A percentile compares a stretch with the other conserved stretches of the same genome.
These are phyloP conservation scores for Sceloporus undulatus DNA, from an alignment of 2,113 vertebrate genomes.

Conservation along the genomic window DNA sequence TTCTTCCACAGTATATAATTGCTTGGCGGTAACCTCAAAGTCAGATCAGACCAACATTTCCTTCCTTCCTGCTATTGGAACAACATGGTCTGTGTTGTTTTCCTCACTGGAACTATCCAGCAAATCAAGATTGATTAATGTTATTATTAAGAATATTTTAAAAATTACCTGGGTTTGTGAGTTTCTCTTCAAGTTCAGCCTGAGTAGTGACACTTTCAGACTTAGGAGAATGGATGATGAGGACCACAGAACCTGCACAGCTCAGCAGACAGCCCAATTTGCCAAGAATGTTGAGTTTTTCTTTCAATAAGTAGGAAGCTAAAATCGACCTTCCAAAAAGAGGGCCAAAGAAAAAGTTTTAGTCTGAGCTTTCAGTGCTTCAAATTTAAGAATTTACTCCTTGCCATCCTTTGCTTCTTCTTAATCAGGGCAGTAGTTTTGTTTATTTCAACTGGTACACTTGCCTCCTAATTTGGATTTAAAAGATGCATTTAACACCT, in stretches of 20 bases:
- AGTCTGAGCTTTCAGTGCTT: constrained; percentile 32
- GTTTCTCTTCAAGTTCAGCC: constrained; percentile 89
- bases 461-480: neutral
- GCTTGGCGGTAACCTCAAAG: neutral
- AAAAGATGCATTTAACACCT: neutral
- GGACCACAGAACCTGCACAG: constrained; percentile 91
- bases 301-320: constrained; percentile 91
- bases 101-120: neutral
- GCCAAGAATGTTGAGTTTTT: constrained; percentile 92
- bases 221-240: constrained; percentile 94
- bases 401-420: neutral
- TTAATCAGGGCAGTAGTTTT: neutral
- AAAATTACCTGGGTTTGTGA: constrained; percentile 90
- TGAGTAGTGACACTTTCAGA: constrained; percentile 87
- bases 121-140: neutral
- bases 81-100: neutral
- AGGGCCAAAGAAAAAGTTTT: constrained; percentile 44
- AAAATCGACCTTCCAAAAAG: constrained; percentile 87
- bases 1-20: neutral
- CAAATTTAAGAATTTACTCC: neutral
- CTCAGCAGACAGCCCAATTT: constrained; percentile 93
- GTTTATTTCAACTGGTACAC: neutral
- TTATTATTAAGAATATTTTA: neutral
- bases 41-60: no score
- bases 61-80: neutral